These are phyloP conservation scores for Callionymus lyra DNA, from an alignment of 2,113 vertebrate species.

Conservation along the genomic window DNA sequence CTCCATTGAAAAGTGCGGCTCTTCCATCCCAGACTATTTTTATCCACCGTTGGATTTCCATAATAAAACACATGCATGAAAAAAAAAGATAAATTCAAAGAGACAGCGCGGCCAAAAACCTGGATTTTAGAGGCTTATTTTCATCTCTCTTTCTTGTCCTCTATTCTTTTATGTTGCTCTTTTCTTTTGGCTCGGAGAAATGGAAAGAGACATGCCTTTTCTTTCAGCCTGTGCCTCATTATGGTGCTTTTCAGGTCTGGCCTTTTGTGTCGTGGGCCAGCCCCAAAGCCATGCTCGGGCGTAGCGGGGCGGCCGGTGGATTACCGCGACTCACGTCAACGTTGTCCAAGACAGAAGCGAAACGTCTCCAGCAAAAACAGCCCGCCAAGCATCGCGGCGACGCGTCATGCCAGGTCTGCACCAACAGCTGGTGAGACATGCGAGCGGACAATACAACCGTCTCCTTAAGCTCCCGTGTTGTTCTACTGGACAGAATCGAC, in stretches of 20 bases:
- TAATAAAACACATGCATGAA: constrained; percentile 64
- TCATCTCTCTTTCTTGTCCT: constrained; percentile 56
- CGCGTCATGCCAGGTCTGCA: constrained; percentile 41
- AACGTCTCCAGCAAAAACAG: constrained; percentile 25
- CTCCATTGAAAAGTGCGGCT: constrained; percentile 39
- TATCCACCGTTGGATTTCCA: constrained; percentile 57
- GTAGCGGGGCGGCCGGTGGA: constrained; percentile 47
- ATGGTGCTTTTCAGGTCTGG: constrained; percentile 60
- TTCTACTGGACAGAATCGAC: constrained; percentile 27
- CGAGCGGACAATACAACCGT: constrained; percentile 36
- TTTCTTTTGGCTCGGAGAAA: constrained; percentile 57
- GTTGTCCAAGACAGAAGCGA: constrained; percentile 25
- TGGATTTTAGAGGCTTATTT: constrained; percentile 65
- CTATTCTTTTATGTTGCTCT: constrained; percentile 56
- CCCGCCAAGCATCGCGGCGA: constrained; percentile 39
- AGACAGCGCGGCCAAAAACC: constrained; percentile 59
- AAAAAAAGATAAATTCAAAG: constrained; percentile 62
- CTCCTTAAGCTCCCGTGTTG: constrained; percentile 22
- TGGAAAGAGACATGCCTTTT: constrained; percentile 63
- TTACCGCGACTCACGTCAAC: constrained; percentile 44
- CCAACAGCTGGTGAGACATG: constrained; percentile 44
- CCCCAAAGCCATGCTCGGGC: constrained; percentile 36
- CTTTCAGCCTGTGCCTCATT: constrained; percentile 61
- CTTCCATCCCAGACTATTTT: constrained; percentile 50
- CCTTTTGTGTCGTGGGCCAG: constrained; percentile 53